Base-by-base conservation (phyloP, 1,140 invertebrate species). In the Megalopta genalis region DNA sequence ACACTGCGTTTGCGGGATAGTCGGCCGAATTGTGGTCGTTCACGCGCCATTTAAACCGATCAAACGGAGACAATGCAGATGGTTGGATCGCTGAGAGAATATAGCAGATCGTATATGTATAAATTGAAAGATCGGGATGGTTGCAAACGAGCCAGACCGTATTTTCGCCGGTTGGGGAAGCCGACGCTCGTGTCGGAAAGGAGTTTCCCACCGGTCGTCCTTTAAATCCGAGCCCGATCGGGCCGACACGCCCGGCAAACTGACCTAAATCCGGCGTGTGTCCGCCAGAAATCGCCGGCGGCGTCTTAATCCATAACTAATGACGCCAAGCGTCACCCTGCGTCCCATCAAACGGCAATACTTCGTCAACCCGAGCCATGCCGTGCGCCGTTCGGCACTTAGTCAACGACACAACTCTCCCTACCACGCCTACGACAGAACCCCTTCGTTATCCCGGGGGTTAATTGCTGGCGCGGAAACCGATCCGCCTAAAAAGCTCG, bases 31-130 rank as follows among this genome's bases (percentile, higher is more conserved):
- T 85, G 83, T 79, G 84, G 84, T 76, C 74, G 74, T 80, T 73
- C 67, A 57, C 66, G 75, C 78, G 77, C 80, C 80, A 74, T 86
- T 86, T 85, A 79, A 86, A 85, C 83, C 80, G 78, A 86, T 86
- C 84, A 82, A 85, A 85, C 76, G 62, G 82, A 84, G 71, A 77
- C 76, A 86, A 82, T 52, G 12, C 49, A 18, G 14, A 46, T 12
- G 9, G 39, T 42, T 42, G 39, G 8, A 42, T 42, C 39, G 39
- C 39, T 42, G 39, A 42, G 39, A 42, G 39, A 42, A 10, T 42
- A 10, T 0, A 10, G 12, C 8, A 10, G 9, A 42, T 8, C 39
- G 39, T 10, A 42, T 42, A 42, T 8, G 37, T 39, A 8, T 39
- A 42, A 10, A 42, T 8, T 10, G 42, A 46, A 46, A 46, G 42